Percentiles rank a stretch among this genome's conserved stretches.
These are phyloP conservation scores for Vanessa cardui DNA, from an alignment of 2,888 invertebrate genomes.

Conservation along the genomic window DNA sequence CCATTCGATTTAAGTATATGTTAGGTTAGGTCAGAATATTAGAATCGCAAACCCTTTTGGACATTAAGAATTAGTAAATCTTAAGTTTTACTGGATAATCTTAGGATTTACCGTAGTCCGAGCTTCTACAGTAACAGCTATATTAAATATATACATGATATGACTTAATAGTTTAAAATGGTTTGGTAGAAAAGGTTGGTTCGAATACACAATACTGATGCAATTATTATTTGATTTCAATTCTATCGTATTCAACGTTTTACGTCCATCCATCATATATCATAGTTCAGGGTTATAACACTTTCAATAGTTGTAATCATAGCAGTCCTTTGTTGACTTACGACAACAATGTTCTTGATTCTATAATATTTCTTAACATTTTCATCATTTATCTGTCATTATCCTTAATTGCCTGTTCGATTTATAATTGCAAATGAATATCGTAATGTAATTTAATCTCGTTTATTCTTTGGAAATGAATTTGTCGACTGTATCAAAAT, in stretches of 20 bases:
- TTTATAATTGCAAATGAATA: constrained; percentile 15
- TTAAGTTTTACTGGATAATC: too few relatives aligned
- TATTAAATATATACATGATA: too few relatives aligned
- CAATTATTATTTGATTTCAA: constrained; percentile 43
- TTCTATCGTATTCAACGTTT: constrained; percentile 37
- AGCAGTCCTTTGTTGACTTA: constrained; percentile 30
- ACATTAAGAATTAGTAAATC: too few relatives aligned
- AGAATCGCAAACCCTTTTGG: too few relatives aligned
- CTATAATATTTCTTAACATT: constrained; percentile 27
- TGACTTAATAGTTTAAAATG: background rate
- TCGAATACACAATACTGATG: constrained; percentile 39
- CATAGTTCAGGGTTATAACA: constrained; percentile 36
- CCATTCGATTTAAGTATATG: too few relatives aligned
- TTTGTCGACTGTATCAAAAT: background rate
- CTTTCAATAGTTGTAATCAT: constrained; percentile 38
- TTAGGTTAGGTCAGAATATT: too few relatives aligned
- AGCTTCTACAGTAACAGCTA: too few relatives aligned
- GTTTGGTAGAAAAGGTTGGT: constrained; percentile 27
- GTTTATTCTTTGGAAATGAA: background rate
- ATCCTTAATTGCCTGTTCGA: constrained; percentile 21
- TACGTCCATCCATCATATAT: constrained; percentile 40
- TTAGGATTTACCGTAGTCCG: too few relatives aligned
- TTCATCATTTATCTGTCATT: constrained; percentile 23
- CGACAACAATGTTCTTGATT: constrained; percentile 1
- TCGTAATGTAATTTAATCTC: constrained; percentile 1